Evolutionary conservation across 2,888 invertebrate species (phyloP), one percentile per base, ranked within the genome.

Genomic region (Protodeltote pygarga): DNA sequence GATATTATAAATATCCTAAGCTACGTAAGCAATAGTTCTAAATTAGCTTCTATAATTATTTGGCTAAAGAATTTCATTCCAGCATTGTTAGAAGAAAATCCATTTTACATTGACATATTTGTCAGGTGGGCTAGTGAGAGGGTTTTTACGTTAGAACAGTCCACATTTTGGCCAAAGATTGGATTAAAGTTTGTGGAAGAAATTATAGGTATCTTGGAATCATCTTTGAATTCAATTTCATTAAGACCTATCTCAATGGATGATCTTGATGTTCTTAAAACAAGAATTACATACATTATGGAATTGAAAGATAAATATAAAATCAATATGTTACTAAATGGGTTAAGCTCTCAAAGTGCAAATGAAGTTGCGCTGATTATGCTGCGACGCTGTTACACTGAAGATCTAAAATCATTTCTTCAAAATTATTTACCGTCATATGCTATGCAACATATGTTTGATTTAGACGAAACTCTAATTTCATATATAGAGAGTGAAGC

Each of bases 101-200:
- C 92, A 40, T 92, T 86, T 73, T 78, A 81, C 62, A 81, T 90
- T 44, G 92, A 92, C 65, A 61, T 89, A 50, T 85, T 92, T 77
- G 90, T 91, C 2, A 86, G 86, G 63, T 92, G 92, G 92, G 85
- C 89, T 8, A 85, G 85, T 60, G 87, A 90, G 55, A 85, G 90
- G 60, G 81, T 92, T 55, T 88, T 92, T 65, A 70, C 77, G 23
- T 73, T 92, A 25, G 92, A 93, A 68, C 82, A 87, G 48, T 90
- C 92, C 19, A 65, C 77, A 42, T 91, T 91, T 71, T 93, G 92
- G 92, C 92, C 92, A 15, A 92, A 92, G 79, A 89, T 92, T 55
- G 92, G 92, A 1, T 69, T 89, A 4, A 92, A 89, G 67, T 91
- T 89, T 61, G 80, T 89, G 59, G 85, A 87, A 60, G 85, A 89